phyloP scores from a whole-genome alignment of 92 coral and sea anemone species.

The Phenganax subtilis region DNA sequence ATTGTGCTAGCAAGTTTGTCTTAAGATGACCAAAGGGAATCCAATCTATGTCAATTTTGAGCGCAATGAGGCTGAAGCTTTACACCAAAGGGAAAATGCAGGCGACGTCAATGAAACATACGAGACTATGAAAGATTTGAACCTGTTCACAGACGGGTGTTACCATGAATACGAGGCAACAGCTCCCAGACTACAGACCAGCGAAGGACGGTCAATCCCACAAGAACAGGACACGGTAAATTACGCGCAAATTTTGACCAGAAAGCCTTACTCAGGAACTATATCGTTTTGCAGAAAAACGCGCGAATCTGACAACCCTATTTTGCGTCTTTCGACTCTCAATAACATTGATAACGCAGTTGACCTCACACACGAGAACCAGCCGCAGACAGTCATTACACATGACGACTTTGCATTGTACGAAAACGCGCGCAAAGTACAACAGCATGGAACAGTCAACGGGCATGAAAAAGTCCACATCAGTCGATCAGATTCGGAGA shows the following conservation, averaged over 20 bases:
- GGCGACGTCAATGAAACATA: not conserved
- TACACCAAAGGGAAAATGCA: not conserved
- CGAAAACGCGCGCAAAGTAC: slow-evolving; percentile 38
- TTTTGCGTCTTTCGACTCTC: slow-evolving; percentile 48
- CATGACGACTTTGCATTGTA: slow-evolving; percentile 46
- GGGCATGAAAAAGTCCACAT: slow-evolving; percentile 7
- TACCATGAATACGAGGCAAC: slow-evolving; percentile 11
- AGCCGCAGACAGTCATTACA: not conserved
- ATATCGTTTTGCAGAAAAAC: slow-evolving; percentile 70
- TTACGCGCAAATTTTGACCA: slow-evolving; percentile 75
- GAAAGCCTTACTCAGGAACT: slow-evolving; percentile 46
- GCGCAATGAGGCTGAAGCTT: not conserved
- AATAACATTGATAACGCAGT: not conserved
- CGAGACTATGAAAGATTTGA: not conserved
- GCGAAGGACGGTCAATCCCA: not conserved
- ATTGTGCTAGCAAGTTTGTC: not conserved
- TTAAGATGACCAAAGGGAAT: not conserved
- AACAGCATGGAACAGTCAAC: slow-evolving; percentile 32
- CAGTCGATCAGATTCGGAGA: slow-evolving; percentile 14
- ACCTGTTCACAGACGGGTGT: not conserved
- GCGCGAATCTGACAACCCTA: slow-evolving; percentile 87
- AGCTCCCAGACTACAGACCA: not conserved
- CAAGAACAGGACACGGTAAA: slow-evolving; percentile 32
- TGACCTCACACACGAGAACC: not conserved
- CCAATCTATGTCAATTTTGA: not conserved